Evolutionary conservation across 37 sponge, comb jelly and placozoan genomes (phyloP), one percentile per base, ranked within the genome.

Genomic region (Haliclona indistincta): DNA sequence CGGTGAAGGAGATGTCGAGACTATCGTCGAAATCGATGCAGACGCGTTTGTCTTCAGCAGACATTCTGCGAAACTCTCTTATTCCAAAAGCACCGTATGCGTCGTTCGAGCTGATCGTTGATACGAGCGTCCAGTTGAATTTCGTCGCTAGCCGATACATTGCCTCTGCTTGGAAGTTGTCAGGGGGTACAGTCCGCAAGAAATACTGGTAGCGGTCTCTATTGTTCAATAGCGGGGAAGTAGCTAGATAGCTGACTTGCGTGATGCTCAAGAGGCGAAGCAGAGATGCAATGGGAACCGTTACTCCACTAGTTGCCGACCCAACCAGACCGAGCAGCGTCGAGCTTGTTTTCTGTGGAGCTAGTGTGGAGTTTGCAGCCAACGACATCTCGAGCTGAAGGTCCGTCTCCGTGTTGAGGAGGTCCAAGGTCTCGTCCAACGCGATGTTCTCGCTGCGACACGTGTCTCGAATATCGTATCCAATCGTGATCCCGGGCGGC

Each of bases 251-350:
- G 61, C 87, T 82, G 25, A 91, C 52, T 53, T 79, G 87, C 4
- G 92, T 79, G 33, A 85, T 78, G 35, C 43, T 36, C 29, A 96
- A 96, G 0, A 90, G 76, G 3, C 84, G 73, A 8, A 84, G 76
- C 37, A 96, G 70, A 23, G 73, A 77, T 1, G 97, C 89, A 6
- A 90, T 75, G 15, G 91, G 80, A 7, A 84, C 76, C 19, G 76
- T 76, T 11, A 84, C 84, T 38, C 82, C 71, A 51, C 91, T 93
- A 26, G 83, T 34, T n/a, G 88, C 88, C n/a, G 91, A 95, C 47
- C 97, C 97, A 38, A 93, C 61, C 1, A 93, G 78, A 1, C 86
- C 96, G 63, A 20, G 5, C 4, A 13, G 13, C 29, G 1, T 60
- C 34, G 25, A 69, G 54, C 70, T 80, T 4, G 86, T 70, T 13